Base-by-base conservation (phyloP, 2,888 invertebrate genomes). In the Malachius bipustulatus region DNA sequence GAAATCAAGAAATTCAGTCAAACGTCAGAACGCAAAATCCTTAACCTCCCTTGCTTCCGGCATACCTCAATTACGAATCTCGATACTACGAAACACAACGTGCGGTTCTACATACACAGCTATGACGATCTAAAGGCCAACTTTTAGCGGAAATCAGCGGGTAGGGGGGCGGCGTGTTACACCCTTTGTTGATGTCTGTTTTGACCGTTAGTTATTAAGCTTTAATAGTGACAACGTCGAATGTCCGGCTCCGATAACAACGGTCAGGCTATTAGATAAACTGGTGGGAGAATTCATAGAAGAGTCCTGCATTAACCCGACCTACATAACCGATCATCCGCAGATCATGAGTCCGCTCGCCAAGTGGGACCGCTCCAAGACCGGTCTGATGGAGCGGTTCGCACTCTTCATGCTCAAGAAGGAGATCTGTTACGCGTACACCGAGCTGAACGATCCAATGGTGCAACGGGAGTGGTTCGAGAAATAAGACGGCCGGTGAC, bases 321-420 rank as follows among this genome's bases (percentile, higher is more conserved):
- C 96, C 14, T 99, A 89, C 59, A 91, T 99, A 49, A 74, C 82
- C 48, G 91, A 97, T 54, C 98, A 99, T 66, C 98, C 98, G 1
- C 91, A 96, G 71, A 78, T 94, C 36, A 99, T 99, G 98, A 93
- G 93, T 50, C 98, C 98, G 0, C 67, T 99, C 38, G 93, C 98
- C 26, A 99, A 99, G 63, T 96, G 93, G 72, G 97, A 99, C 59
- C 74, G 97, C 39, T 53, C 53, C 0, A 46, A 48, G 15, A 75
- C 80, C 26, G 55, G 60, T 10, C 67, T 99, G 10, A 99, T 98
- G 0, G 98, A 99, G 65, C 75, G 77, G 44, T 98, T 98, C 61
- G 98, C 99, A 63, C 64, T 97, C 41, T 97, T 97, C 65, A 80
- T 93, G 1, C 88, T 90, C 79, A 90, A 89, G 59, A 93, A 94